These are phyloP conservation scores for Thunnus thynnus DNA, from an alignment of 2,113 vertebrate species.

Conservation along the genomic window DNA sequence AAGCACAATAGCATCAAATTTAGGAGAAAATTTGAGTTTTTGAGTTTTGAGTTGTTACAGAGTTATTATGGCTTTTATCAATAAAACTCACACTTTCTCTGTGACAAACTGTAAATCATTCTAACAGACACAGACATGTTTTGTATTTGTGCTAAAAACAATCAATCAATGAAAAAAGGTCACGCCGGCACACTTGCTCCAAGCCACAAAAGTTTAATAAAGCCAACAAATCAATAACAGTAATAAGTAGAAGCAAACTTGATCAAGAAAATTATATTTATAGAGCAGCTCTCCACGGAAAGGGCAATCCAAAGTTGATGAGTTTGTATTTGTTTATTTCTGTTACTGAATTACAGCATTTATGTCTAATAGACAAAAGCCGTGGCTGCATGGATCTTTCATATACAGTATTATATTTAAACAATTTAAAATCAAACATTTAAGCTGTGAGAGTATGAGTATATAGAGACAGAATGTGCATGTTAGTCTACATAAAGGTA, in stretches of 20 bases:
- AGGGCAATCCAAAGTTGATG: neutral
- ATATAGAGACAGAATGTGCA: no score
- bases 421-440: neutral
- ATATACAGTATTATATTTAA: neutral
- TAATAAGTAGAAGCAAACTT: neutral
- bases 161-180: no score
- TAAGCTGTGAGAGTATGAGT: neutral
- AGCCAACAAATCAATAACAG: no score
- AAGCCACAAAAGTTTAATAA: no score
- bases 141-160: no score
- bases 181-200: no score
- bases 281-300: neutral
- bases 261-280: neutral
- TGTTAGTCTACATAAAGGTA: neutral
- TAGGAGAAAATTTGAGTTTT: no score
- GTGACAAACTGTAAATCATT: neutral
- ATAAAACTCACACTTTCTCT: neutral
- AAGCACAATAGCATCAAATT: no score
- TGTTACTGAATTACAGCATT: neutral
- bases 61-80: neutral
- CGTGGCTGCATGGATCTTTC: neutral
- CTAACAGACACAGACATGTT: no score
- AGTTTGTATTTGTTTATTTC: neutral
- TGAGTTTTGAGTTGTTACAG: no score
- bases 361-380: neutral